phyloP scores from a whole-genome alignment of 2,888 invertebrate genomes.

The Coelopa pilipes region DNA sequence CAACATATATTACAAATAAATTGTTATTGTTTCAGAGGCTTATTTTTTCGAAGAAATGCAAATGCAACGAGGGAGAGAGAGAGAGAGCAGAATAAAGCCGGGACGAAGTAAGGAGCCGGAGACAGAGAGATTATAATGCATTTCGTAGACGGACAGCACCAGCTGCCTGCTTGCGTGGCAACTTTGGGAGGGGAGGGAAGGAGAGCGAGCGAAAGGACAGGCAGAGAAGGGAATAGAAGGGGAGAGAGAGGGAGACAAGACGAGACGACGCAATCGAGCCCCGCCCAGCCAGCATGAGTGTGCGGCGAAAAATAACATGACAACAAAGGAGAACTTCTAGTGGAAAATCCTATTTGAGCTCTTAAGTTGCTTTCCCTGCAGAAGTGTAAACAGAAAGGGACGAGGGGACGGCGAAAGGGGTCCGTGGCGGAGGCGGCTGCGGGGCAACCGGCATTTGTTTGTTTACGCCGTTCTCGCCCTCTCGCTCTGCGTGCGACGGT shows the following conservation, averaged over 20 bases:
- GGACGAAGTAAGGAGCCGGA: too few species aligned
- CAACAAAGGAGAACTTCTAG: neutral
- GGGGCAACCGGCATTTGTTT: too few species aligned
- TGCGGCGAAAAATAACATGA: neutral
- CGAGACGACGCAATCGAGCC: neutral
- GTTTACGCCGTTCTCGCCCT: too few species aligned
- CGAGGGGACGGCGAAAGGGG: neutral
- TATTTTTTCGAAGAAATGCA: neutral
- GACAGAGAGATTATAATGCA: too few species aligned
- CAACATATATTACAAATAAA: neutral
- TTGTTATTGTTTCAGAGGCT: neutral
- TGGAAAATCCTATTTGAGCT: slow-evolving; percentile 1
- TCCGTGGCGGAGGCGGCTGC: too few species aligned
- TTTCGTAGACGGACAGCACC: too few species aligned
- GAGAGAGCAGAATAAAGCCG: too few species aligned
- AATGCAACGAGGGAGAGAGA: too few species aligned
- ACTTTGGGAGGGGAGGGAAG: neutral
- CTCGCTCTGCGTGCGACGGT: too few species aligned
- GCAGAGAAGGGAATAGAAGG: too few species aligned
- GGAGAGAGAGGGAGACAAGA: too few species aligned
- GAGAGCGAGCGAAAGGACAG: too few species aligned
- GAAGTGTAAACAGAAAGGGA: neutral
- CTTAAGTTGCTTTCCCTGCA: neutral
- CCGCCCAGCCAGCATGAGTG: neutral
- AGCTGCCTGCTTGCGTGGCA: neutral